Evolutionary conservation across 2,797 vertebrate species (phyloP).

Genomic region (Garrulus glandarius): DNA sequence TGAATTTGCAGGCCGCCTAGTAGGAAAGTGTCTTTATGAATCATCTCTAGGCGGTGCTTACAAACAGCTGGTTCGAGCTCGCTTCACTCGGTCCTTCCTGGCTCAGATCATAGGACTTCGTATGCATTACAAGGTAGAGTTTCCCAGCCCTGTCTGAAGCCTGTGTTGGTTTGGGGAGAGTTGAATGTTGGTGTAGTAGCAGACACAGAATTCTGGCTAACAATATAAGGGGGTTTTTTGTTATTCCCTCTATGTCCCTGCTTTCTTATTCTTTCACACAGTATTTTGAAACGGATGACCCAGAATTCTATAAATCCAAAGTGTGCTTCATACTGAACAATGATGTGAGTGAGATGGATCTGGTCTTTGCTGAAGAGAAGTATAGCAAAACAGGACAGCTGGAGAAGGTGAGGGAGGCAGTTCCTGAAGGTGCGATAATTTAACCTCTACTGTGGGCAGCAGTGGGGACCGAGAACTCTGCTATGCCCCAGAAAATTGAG

Average conservation of each 20-base stretch:
- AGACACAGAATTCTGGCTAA: not conserved
- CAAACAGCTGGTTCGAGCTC: constrained; percentile 94
- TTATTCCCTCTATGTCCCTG: not conserved
- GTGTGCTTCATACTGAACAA: constrained; percentile 98
- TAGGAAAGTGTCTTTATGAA: constrained; percentile 97
- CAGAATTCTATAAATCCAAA: constrained; percentile 99
- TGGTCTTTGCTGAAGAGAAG: constrained; percentile 98
- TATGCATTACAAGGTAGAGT: constrained; percentile 97
- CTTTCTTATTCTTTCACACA: constrained; percentile 55
- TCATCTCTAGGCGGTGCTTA: constrained; percentile 93
- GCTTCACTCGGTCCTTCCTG: constrained; percentile 96
- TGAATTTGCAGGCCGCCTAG: constrained; percentile 94
- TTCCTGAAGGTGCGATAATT: not conserved
- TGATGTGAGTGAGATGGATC: constrained; percentile 97
- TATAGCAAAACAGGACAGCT: constrained; percentile 94
- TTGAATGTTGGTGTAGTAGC: not conserved
- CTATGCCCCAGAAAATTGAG: not conserved
- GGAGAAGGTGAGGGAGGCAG: constrained; percentile 87
- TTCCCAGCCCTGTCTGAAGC: not conserved
- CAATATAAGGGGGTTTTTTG: not conserved
- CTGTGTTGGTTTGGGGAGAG: not conserved
- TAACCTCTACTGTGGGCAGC: not conserved
- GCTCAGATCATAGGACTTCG: constrained; percentile 97
- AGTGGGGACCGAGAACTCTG: not conserved
- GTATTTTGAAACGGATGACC: constrained; percentile 99